Base-by-base conservation (phyloP, 2,797 vertebrate species). In the Ataeniobius toweri region DNA sequence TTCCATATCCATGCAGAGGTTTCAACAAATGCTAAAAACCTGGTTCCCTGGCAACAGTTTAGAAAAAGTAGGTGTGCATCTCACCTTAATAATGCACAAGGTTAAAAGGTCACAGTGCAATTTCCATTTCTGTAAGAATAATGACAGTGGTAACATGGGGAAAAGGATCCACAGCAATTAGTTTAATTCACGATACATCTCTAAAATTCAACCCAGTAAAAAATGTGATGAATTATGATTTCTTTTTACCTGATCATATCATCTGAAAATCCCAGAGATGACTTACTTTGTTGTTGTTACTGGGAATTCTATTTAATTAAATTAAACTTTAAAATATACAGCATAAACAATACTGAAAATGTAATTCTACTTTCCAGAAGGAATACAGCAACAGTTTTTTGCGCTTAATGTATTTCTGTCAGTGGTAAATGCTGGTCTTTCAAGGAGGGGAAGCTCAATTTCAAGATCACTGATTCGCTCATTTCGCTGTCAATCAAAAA, bases 41-140 rank as follows among this genome's bases (percentile, higher is more conserved):
- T 28, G 31, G 74, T 79, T 89, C 88, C 78, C 65, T 70, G 89
- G 91, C 92, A 85, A 88, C 87, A 83, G 83, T 85, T 85, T 79
- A 82, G 80, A 82, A 83, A 84, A 88, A 91, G 85, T 84, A 81
- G 83, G 79, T 85, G 81, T 90, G 80, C 80, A 71, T 82, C 85
- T 89, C 87, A 92, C 89, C 88, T 94, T 87, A 89, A 93, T 93
- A 93, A 94, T 93, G 86, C 85, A 93, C 81, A 89, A 87, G 91
- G 91, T 93, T 80, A 93, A 93, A 92, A 90, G 92, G 90, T 93
- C 86, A 85, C 53, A 53, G 74, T 79, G 74, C 81, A 86, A 91
- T 91, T 94, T 90, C 80, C 85, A 93, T 88, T 93, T 90, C 88
- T 89, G 84, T 86, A 81, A 92, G 88, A 91, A 90, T 85, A 88